Percentiles rank a stretch among this genome's conserved stretches.
phyloP scores from a whole-genome alignment of 2,113 vertebrate genomes.

The Gymnobelideus leadbeateri region DNA sequence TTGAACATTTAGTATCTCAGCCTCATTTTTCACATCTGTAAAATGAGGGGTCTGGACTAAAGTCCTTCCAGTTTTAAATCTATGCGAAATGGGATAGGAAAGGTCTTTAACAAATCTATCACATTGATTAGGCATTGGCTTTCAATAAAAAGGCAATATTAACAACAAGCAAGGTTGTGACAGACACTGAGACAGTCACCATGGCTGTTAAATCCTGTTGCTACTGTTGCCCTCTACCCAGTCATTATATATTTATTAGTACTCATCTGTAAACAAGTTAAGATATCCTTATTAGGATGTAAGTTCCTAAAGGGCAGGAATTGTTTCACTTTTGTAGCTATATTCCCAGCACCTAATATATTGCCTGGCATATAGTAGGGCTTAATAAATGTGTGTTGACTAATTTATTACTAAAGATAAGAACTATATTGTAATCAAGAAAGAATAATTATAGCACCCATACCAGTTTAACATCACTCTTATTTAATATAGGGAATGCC shows the following conservation, averaged over 20 bases:
- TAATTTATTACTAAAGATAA: neutral
- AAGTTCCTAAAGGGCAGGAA: neutral
- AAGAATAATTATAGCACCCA: constrained; percentile 6
- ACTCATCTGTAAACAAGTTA: neutral
- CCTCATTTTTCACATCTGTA: neutral
- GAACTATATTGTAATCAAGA: constrained; percentile 23
- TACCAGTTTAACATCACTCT: neutral
- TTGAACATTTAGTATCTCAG: neutral
- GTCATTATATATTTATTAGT: neutral
- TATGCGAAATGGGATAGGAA: neutral
- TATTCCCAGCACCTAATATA: neutral
- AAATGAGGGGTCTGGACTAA: neutral
- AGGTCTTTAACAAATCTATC: neutral
- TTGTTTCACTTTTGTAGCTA: neutral
- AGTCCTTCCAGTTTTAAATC: neutral
- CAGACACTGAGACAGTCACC: neutral
- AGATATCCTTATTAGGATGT: neutral
- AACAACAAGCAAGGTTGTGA: neutral
- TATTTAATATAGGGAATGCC: constrained; percentile 41
- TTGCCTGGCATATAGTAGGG: neutral
- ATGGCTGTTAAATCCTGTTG: neutral
- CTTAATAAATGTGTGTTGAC: neutral
- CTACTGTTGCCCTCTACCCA: neutral
- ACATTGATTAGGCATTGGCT: neutral
- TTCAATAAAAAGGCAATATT: neutral